Evolutionary conservation across 2,888 invertebrate species (phyloP).

Genomic region (Colostygia pectinataria): DNA sequence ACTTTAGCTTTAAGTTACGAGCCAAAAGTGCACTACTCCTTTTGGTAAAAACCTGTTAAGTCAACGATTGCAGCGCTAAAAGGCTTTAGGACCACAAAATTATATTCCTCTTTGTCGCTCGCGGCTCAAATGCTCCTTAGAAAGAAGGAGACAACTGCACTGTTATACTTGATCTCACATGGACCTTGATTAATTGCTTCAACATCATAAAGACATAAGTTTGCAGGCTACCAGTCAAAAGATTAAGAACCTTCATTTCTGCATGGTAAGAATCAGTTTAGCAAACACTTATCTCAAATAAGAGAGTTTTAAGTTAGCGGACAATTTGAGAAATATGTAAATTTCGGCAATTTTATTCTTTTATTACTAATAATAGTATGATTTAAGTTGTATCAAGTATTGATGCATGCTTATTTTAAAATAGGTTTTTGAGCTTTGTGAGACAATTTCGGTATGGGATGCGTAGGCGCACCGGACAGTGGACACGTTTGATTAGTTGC

Average conservation of each 20-base stretch:
- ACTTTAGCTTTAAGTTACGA: constrained; percentile 1
- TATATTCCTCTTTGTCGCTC: constrained; percentile 53
- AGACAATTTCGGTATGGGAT: constrained; percentile 59
- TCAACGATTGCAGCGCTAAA: constrained; percentile 68
- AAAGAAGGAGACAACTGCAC: constrained; percentile 47
- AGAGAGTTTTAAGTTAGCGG: constrained; percentile 50
- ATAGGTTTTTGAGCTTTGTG: constrained; percentile 25
- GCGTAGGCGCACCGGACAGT: constrained; percentile 72
- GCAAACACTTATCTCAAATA: constrained; percentile 56
- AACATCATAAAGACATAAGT: constrained; percentile 48
- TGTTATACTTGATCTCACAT: constrained; percentile 52
- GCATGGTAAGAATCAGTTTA: constrained; percentile 40
- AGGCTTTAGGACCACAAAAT: constrained; percentile 41
- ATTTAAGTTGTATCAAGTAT: constrained; percentile 22
- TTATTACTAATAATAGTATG: constrained; percentile 30
- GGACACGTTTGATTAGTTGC: constrained; percentile 78
- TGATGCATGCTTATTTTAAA: constrained; percentile 13
- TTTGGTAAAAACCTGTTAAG: constrained; percentile 73
- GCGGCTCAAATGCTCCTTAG: constrained; percentile 22
- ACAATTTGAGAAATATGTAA: constrained; percentile 53
- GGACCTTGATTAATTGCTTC: constrained; percentile 51
- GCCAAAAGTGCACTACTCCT: constrained; percentile 54
- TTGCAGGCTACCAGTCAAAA: constrained; percentile 25
- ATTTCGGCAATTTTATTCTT: constrained; percentile 42
- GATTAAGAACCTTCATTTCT: constrained; percentile 40